Evolutionary conservation across 2,888 invertebrate genomes (phyloP).

Genomic region (Ophonus ardosiacus): DNA sequence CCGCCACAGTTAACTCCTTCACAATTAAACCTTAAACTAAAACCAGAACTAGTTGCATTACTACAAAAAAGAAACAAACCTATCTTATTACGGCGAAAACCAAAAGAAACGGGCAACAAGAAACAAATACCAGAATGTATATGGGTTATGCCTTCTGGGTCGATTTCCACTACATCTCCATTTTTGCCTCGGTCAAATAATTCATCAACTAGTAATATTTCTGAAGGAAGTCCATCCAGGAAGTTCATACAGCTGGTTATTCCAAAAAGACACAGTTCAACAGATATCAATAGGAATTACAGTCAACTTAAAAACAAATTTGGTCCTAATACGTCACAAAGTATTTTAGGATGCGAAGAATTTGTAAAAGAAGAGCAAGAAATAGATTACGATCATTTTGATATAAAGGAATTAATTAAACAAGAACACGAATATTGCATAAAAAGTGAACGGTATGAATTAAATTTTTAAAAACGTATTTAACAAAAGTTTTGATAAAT

Average conservation of each 20-base stretch:
- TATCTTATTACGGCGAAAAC: not conserved
- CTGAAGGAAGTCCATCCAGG: not conserved
- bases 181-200: not conserved
- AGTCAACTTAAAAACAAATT: too few species aligned
- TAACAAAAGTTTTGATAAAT: too few species aligned
- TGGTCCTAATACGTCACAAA: not conserved
- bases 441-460: not conserved
- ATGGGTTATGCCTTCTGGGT: not conserved
- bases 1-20: not conserved
- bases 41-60: not conserved
- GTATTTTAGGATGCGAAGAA: not conserved
- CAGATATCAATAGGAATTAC: not conserved
- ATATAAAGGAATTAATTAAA: not conserved
- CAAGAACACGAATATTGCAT: not conserved
- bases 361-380: not conserved
- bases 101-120: not conserved
- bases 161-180: not conserved
- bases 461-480: too few species aligned
- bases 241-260: not conserved
- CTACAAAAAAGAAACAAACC: not conserved
- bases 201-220: not conserved
- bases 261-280: not conserved
- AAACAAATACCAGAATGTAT: not conserved
- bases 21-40: not conserved
- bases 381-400: not conserved